Base-by-base conservation (phyloP, 2,113 vertebrate genomes). In the Herpetotheres cachinnans region DNA sequence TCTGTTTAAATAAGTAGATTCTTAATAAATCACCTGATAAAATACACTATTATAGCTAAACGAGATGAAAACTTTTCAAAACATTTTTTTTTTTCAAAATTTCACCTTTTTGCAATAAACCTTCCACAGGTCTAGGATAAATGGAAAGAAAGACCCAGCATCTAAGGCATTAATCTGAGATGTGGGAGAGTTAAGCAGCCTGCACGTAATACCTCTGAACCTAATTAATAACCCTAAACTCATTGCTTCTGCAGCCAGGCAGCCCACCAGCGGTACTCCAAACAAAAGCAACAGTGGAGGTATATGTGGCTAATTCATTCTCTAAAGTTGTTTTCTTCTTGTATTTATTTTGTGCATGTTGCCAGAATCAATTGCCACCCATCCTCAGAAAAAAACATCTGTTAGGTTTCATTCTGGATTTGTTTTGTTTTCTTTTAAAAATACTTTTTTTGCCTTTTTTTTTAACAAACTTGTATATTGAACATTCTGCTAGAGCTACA, bases 371-470 rank as follows among this genome's bases (percentile, higher is more conserved):
- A 38, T 10, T 49, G 36, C 22, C 25, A 59, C 14, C 14, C 34
- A 50, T 32, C 9, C 14, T 82, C 8, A 34, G 49, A n/a, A 82
- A 63, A 82, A 63, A 78, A 54, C 26, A 5, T 63, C 32, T 38
- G 6, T 49, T 29, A 67, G 22, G 5, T 72, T 82, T 72, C 34
- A 56, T 36, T 27, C 12, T 50, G 6, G 6, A 56, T 12, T 71
- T 58, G 16, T 38, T 36, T 38, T 55, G 1, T 82, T 77, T 50
- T 88, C 5, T n/a, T 71, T 29, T 27, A 17, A 65, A 76, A 56
- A 4, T 4, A 6, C 0, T 1, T 56, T 49, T 59, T 44, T 56
- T 18, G 0, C 3, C 2, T 22, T 61, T 55, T 36, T 84, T 38
- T 25, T 61, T 62, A 46, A 30, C 18, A 84, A 40, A 74, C 5